These are phyloP conservation scores for Agrilus cyanescens DNA, from an alignment of 2,888 invertebrate genomes.

Conservation along the genomic window DNA sequence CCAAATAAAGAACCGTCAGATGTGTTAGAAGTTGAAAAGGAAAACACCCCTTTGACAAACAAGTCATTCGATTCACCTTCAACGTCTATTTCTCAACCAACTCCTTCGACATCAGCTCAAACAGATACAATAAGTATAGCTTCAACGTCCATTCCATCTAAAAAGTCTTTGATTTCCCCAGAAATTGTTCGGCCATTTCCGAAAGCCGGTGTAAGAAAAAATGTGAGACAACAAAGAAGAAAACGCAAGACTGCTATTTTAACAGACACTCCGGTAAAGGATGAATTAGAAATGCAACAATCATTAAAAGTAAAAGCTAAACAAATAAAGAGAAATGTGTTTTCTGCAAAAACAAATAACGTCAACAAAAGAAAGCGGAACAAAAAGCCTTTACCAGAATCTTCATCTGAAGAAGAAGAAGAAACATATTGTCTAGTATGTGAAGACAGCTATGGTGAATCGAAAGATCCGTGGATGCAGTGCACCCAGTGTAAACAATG, in stretches of 20 bases:
- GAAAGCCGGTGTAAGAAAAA: slow-evolving; percentile 10
- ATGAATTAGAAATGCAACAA: slow-evolving; percentile 11
- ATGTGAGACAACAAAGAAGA: slow-evolving; percentile 10
- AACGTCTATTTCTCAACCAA: too few species aligned
- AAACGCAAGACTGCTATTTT: slow-evolving; percentile 15
- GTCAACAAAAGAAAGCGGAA: background rate
- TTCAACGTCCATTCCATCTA: too few species aligned
- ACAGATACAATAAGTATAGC: background rate
- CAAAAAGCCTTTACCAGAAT: too few species aligned
- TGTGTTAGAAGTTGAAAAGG: too few species aligned
- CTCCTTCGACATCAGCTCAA: too few species aligned
- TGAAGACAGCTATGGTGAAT: background rate
- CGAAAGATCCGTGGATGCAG: background rate
- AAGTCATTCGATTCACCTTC: too few species aligned
- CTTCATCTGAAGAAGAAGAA: background rate
- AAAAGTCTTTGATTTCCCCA: too few species aligned
- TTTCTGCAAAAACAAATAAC: background rate
- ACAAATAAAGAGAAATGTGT: slow-evolving; percentile 1
- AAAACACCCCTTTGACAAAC: too few species aligned
- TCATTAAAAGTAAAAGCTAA: background rate
- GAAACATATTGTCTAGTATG: background rate
- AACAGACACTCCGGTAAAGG: slow-evolving; percentile 17
- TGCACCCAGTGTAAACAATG: background rate
- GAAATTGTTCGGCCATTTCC: slow-evolving; percentile 14
- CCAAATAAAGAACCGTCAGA: too few species aligned